A percentile compares a stretch with the other conserved stretches of the same genome.
These are phyloP conservation scores for Gonioctena quinquepunctata DNA, from an alignment of 1,140 invertebrate species.

Conservation along the genomic window DNA sequence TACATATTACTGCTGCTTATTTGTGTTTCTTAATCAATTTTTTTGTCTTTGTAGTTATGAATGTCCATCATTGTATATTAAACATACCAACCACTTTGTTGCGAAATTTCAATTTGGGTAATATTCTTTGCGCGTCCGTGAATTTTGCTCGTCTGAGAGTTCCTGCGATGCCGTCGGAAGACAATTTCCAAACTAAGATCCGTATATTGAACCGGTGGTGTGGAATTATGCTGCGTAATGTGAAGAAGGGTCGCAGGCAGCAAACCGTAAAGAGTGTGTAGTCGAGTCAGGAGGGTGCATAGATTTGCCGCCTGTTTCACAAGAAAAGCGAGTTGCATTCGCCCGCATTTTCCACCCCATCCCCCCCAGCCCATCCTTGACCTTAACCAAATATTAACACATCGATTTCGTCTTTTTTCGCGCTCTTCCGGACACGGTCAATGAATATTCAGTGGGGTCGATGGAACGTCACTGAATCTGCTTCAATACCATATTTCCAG, in stretches of 20 bases:
- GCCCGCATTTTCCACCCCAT: neutral
- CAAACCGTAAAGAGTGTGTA: constrained; percentile 29
- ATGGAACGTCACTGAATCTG: no score
- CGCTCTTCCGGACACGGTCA: no score
- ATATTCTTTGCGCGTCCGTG: no score
- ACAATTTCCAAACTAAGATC: constrained; percentile 12
- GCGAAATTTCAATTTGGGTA: no score
- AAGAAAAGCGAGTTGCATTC: constrained; percentile 14
- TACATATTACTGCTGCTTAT: no score
- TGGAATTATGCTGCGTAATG: constrained; percentile 30
- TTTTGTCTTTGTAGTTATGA: no score
- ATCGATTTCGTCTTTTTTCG: neutral
- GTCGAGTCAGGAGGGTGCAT: constrained; percentile 26
- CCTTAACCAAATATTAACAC: constrained; percentile 11
- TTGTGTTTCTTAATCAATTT: no score
- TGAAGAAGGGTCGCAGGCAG: constrained; percentile 22
- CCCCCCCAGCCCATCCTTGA: constrained; percentile 3
- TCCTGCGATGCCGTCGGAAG: neutral
- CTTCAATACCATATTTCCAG: no score
- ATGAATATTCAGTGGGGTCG: no score
- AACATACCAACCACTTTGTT: no score
- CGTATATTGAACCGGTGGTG: constrained; percentile 7
- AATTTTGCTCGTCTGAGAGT: neutral
- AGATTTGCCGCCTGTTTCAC: constrained; percentile 29
- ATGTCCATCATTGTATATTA: no score